A percentile compares a stretch with the other conserved stretches of the same genome.
Conservation (phyloP, 2,797 vertebrate genomes). For the Lepidocolaptes lacrymiger region DNA sequence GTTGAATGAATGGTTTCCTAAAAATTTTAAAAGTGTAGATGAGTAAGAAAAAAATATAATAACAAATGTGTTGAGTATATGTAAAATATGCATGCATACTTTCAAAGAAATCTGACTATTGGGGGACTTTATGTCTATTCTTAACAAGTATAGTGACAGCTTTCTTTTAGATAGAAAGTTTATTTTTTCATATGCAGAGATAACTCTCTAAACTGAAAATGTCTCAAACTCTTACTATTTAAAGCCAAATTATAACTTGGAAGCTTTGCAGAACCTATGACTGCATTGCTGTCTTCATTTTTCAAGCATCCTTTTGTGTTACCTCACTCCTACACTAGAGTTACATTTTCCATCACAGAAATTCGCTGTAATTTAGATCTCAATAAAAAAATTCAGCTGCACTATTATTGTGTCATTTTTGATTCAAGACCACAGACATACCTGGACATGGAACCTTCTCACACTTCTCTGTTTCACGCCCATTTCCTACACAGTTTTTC, state of each 20-base stretch:
- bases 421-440: constrained; percentile 67
- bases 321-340: not conserved
- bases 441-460: constrained; percentile 89
- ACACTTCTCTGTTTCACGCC: constrained; percentile 92
- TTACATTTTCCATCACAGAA: not conserved
- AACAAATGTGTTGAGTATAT: not conserved
- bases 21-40: not conserved
- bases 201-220: not conserved
- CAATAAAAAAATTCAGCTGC: not conserved
- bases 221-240: not conserved
- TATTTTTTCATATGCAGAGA: not conserved
- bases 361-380: not conserved
- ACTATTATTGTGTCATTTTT: not conserved
- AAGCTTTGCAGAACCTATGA: not conserved
- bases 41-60: not conserved
- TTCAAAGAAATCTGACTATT: not conserved
- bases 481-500: constrained; percentile 88
- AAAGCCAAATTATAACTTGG: not conserved
- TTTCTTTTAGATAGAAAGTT: not conserved
- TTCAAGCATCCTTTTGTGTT: not conserved
- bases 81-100: not conserved
- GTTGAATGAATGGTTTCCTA: not conserved
- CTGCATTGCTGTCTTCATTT: not conserved
- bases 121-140: not conserved
- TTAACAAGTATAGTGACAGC: not conserved